A percentile compares a stretch with the other conserved stretches of the same genome.
phyloP scores from a whole-genome alignment of 1,140 invertebrate genomes.

The Batillaria attramentaria region DNA sequence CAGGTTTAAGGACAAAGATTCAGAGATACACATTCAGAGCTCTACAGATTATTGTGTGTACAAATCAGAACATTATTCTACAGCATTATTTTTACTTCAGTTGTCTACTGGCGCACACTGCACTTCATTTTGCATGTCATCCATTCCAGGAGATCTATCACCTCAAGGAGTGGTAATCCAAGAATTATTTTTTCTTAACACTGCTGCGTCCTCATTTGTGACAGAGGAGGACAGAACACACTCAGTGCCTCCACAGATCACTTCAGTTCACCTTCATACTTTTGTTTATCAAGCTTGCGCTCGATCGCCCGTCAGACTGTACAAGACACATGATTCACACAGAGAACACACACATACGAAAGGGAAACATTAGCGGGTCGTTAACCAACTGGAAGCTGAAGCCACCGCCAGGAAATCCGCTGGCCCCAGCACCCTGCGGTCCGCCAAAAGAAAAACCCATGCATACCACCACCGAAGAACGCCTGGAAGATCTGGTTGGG shows the following conservation, averaged over 20 bases:
- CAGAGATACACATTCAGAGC: too few relatives aligned
- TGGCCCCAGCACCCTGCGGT: conserved; percentile 35
- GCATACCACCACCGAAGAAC: conserved; percentile 78
- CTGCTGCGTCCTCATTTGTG: not conserved
- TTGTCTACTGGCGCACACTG: too few relatives aligned
- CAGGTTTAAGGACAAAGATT: too few relatives aligned
- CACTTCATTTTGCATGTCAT: too few relatives aligned
- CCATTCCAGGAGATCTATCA: too few relatives aligned
- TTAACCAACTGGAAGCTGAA: conserved; percentile 82
- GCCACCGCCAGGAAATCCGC: conserved; percentile 67
- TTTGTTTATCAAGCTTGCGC: not conserved
- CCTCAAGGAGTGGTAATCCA: too few relatives aligned
- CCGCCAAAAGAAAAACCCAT: conserved; percentile 74
- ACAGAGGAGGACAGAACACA: not conserved
- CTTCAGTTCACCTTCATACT: not conserved
- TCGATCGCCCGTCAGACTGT: not conserved
- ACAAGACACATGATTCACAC: not conserved
- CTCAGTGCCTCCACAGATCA: not conserved
- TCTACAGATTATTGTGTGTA: too few relatives aligned
- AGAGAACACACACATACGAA: conserved; percentile 16
- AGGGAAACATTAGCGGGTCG: not conserved
- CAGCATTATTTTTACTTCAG: too few relatives aligned
- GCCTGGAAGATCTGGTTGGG: conserved; percentile 85
- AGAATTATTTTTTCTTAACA: not conserved
- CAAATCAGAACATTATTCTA: too few relatives aligned